Conservation (phyloP, 2,113 vertebrate species). For the Forbesichthys papilliferus region DNA sequence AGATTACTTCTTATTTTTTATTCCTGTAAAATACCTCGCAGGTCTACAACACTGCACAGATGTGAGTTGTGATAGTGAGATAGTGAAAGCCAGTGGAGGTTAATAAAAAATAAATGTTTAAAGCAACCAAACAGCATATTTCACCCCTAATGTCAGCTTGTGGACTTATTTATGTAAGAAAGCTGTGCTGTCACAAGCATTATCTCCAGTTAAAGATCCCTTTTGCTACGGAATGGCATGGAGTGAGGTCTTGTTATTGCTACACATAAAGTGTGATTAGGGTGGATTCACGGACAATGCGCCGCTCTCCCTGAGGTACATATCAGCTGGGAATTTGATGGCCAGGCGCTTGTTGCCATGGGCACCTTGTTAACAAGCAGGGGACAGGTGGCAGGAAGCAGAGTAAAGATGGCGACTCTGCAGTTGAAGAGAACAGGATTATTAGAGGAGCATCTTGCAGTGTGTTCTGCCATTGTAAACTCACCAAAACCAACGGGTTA, state of each 20-base stretch:
- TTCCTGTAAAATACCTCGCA: too few relatives aligned
- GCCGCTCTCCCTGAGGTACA: conserved; percentile 57
- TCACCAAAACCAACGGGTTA: conserved; percentile 12
- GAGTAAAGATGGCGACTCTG: conserved; percentile 53
- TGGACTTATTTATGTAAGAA: too few relatives aligned
- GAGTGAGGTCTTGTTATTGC: conserved; percentile 46
- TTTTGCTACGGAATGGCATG: too few relatives aligned
- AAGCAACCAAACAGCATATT: too few relatives aligned
- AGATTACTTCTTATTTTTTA: too few relatives aligned
- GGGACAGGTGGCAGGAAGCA: conserved; percentile 58
- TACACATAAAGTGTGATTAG: conserved; percentile 57
- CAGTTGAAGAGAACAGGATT: conserved; percentile 39
- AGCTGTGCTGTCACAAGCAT: too few relatives aligned
- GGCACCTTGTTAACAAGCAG: conserved; percentile 71
- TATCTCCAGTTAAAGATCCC: too few relatives aligned
- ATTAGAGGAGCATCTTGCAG: conserved; percentile 15
- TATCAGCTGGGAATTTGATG: conserved; percentile 69
- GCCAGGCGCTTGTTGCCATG: conserved; percentile 66
- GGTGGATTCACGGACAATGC: conserved; percentile 63
- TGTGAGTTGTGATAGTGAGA: too few relatives aligned
- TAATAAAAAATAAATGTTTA: too few relatives aligned
- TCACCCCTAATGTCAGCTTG: too few relatives aligned
- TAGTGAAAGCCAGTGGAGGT: too few relatives aligned
- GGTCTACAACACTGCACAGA: too few relatives aligned
- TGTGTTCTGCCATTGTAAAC: conserved; percentile 30